Conservation (phyloP, 2,113 vertebrate species). For the Oncorhynchus clarkii region DNA sequence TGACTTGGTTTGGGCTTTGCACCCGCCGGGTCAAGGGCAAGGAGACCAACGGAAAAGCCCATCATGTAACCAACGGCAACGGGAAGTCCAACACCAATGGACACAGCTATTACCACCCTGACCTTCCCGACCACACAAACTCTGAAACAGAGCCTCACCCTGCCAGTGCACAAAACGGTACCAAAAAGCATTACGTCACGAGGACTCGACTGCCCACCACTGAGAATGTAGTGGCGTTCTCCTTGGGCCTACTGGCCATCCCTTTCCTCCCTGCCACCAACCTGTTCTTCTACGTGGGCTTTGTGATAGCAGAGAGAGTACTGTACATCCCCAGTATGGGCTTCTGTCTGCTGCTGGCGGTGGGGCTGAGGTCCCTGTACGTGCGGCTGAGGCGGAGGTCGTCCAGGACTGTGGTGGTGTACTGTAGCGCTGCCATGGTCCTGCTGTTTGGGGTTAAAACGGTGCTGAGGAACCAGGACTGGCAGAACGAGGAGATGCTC, state of each 20-base stretch:
- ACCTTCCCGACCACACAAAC: conserved; percentile 70
- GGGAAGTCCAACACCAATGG: conserved; percentile 90
- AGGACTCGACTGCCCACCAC: conserved; percentile 86
- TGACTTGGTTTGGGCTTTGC: conserved; percentile 82
- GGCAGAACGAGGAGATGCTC: conserved; percentile 98
- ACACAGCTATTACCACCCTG: conserved; percentile 82
- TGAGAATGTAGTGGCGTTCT: conserved; percentile 88
- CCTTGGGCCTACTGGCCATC: conserved; percentile 87
- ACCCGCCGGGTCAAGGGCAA: conserved; percentile 51
- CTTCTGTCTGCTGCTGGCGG: conserved; percentile 93
- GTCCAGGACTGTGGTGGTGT: conserved; percentile 84
- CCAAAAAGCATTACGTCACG: conserved; percentile 74
- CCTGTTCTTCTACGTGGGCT: conserved; percentile 98
- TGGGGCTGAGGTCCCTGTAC: conserved; percentile 86
- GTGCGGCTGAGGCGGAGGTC: conserved; percentile 81
- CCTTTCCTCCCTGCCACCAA: conserved; percentile 97
- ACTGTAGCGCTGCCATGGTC: conserved; percentile 82
- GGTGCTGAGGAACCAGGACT: conserved; percentile 91
- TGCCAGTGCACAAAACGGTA: conserved; percentile 82
- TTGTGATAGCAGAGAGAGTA: conserved; percentile 97
- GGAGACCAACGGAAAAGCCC: conserved; percentile 82
- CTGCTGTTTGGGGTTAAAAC: conserved; percentile 91
- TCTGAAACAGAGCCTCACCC: conserved; percentile 69
- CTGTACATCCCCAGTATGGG: conserved; percentile 99
- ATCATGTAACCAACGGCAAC: conserved; percentile 84